Percentiles rank a stretch among this genome's conserved stretches.
Conservation (phyloP, 2,888 invertebrate genomes). For the Hyposoter dolosus region DNA sequence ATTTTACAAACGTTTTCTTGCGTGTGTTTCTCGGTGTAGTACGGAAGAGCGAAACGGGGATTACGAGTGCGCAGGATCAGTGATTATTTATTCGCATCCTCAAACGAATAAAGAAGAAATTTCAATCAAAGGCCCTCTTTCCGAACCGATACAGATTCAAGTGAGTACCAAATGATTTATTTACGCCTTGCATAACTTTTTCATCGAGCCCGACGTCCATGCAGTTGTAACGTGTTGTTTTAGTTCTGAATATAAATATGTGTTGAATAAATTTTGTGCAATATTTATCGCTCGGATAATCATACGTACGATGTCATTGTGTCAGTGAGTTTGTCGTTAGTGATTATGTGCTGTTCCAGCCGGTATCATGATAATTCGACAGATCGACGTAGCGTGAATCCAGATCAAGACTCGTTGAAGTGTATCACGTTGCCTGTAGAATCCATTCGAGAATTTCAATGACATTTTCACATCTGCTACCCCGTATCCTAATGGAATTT, state of each 20-base stretch:
- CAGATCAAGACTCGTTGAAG: slow-evolving; percentile 22
- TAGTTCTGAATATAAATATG: background rate
- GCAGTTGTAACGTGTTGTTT: background rate
- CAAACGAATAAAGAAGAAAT: slow-evolving; percentile 93
- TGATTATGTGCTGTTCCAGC: slow-evolving; percentile 7
- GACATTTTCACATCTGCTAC: slow-evolving; percentile 30
- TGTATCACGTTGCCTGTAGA: slow-evolving; percentile 16
- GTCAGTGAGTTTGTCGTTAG: background rate
- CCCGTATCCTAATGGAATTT: background rate
- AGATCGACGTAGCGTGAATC: slow-evolving; percentile 49
- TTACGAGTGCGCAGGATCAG: slow-evolving; percentile 92
- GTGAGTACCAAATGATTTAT: slow-evolving; percentile 85
- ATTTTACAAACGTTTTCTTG: background rate
- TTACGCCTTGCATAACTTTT: background rate
- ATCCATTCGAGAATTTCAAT: slow-evolving; percentile 42
- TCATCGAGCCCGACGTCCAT: background rate
- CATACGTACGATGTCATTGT: slow-evolving; percentile 1
- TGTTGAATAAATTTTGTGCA: slow-evolving; percentile 8
- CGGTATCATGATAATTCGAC: slow-evolving; percentile 35
- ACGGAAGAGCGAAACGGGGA: slow-evolving; percentile 89
- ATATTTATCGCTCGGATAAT: slow-evolving; percentile 42
- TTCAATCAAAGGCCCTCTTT: slow-evolving; percentile 92
- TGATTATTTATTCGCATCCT: slow-evolving; percentile 91
- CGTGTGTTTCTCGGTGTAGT: slow-evolving; percentile 12
- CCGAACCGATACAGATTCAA: slow-evolving; percentile 92